A percentile compares a stretch with the other conserved stretches of the same genome.
Evolutionary conservation across 2,113 vertebrate species (phyloP).

Genomic region (Rousettus leschenaultii): DNA sequence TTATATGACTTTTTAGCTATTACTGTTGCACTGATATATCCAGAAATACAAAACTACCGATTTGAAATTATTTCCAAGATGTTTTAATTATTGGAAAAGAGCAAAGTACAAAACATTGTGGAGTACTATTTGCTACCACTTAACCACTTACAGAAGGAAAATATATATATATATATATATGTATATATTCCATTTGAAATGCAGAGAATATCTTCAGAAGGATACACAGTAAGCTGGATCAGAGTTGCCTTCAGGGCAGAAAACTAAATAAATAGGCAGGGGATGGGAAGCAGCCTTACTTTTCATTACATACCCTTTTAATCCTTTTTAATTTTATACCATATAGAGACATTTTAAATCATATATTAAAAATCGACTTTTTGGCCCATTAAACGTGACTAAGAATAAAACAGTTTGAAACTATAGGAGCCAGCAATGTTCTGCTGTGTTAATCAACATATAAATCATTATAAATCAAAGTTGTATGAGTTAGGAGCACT

Average conservation of each 20-base stretch:
- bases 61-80: not conserved
- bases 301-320: not conserved
- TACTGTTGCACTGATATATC: not conserved
- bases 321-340: not conserved
- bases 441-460: not conserved
- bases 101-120: not conserved
- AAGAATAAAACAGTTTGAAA: not conserved
- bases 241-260: not conserved
- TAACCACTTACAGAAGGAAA: not conserved
- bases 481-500: not conserved
- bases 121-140: not conserved
- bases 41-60: not conserved
- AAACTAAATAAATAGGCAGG: not conserved
- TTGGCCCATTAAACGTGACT: not conserved
- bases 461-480: too few relatives aligned
- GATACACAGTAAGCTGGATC: not conserved
- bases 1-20: not conserved
- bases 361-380: not conserved
- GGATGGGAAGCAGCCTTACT: not conserved
- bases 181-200: not conserved
- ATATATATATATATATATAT: not conserved
- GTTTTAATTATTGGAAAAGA: not conserved
- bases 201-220: not conserved
- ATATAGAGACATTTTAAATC: not conserved
- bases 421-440: not conserved